phyloP scores from a whole-genome alignment of 2,888 invertebrate genomes.

The Epirrhoe tristata region DNA sequence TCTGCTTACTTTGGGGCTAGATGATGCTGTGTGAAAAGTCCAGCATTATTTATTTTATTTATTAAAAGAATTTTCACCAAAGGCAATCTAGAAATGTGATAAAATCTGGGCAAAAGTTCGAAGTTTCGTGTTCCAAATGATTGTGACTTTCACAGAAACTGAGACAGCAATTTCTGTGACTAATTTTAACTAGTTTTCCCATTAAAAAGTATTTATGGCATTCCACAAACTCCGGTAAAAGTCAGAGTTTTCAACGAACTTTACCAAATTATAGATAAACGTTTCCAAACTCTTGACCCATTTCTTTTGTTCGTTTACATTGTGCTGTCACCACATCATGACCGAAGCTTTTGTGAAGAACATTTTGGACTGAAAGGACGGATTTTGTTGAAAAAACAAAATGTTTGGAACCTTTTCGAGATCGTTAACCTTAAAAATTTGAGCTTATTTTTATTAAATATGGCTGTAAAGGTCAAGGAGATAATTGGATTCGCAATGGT shows the following conservation, averaged over 20 bases:
- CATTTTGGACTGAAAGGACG: conserved; percentile 1
- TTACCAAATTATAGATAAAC: conserved; percentile 1
- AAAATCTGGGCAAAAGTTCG: no score
- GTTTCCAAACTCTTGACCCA: conserved; percentile 3
- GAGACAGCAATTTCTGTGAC: no score
- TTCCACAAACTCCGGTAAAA: no score
- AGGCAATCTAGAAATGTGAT: no score
- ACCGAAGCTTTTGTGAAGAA: conserved; percentile 1
- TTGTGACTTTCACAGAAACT: no score
- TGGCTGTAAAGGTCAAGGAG: background rate
- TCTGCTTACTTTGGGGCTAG: no score
- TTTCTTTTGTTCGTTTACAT: conserved; percentile 2
- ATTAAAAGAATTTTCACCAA: no score
- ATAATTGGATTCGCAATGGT: background rate
- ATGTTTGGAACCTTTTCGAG: background rate
- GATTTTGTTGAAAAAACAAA: background rate
- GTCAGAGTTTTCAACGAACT: background rate
- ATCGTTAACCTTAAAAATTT: background rate
- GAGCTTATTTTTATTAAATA: background rate
- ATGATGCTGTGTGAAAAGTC: no score
- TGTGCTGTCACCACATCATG: conserved; percentile 6
- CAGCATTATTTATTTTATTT: no score
- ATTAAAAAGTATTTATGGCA: no score
- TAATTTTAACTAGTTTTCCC: no score
- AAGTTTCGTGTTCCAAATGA: no score